Evolutionary conservation across 2,797 vertebrate genomes (phyloP), one percentile per base, ranked within the genome.

Genomic region (Oophaga sylvatica): DNA sequence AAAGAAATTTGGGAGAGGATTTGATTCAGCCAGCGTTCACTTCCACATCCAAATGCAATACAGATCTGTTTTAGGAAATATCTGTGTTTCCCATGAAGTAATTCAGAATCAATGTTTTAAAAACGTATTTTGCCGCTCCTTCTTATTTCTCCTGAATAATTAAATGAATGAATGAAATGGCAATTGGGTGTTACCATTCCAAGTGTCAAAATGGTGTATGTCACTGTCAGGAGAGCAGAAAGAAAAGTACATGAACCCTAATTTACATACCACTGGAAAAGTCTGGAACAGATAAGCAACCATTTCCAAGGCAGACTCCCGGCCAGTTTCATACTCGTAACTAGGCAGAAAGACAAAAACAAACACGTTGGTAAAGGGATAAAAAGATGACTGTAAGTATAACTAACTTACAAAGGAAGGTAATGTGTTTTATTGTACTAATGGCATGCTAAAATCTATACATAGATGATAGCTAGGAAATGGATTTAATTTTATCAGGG

Each of bases 271-370:
- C 97, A 95, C 92, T 71, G 98, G 98, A 90, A 99, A 99, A 0
- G 91, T 92, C 91, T 97, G 97, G 63, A 98, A 97, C 89, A 99
- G 94, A 90, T 93, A 97, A 0, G 94, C 96, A 88, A 99, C 94
- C 96, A 99, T 97, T 93, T 99, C 98, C 91, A 99, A 94, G 0
- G 95, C 95, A 0, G 97, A 99, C 88, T 97, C 97, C 91, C 98
- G 95, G 87, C 98, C 98, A 0, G 96, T 97, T 93, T 99, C 97
- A 31, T 97, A 97, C 87, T 98, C 97, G 0, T 99, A 99, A 63
- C 96, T 95, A 91, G 5, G 79, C 45, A 90, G 87, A 0, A 0
- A 31, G 56, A 71, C 48, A 4, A 13, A 53, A 65, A 81, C 12
- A 81, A 41, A 48, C 12, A 45, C 17, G 19, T 79, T 60, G 8